These are phyloP conservation scores for Andrena marginata DNA, from an alignment of 2,888 invertebrate genomes.

Conservation along the genomic window DNA sequence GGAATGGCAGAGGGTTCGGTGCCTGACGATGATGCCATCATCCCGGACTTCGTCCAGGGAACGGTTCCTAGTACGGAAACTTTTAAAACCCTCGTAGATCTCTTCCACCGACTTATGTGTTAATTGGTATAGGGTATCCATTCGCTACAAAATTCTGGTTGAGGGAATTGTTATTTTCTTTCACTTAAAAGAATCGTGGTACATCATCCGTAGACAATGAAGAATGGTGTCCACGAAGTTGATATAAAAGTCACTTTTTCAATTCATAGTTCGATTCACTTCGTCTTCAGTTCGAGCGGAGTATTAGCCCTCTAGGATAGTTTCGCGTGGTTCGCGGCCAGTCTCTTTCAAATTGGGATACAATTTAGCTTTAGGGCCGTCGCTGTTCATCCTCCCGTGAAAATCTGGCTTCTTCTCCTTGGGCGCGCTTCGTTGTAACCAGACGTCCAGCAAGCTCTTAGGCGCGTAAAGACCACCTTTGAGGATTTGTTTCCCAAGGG, in stretches of 20 bases:
- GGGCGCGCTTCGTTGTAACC: constrained; percentile 87
- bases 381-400: constrained; percentile 86
- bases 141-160: not conserved
- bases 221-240: not conserved
- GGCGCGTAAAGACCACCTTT: constrained; percentile 82
- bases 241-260: not conserved
- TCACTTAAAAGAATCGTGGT: not conserved
- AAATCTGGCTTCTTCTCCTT: constrained; percentile 88
- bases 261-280: not conserved
- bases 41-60: no score
- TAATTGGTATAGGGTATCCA: not conserved
- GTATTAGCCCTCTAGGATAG: constrained; percentile 80
- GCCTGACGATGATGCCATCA: no score
- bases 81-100: not conserved
- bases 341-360: constrained; percentile 90
- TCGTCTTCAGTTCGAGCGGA: not conserved
- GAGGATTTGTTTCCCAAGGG: constrained; percentile 80
- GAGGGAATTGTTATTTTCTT: constrained; percentile 18
- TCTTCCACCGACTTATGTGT: not conserved
- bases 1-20: no score
- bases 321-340: constrained; percentile 84
- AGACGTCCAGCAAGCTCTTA: constrained; percentile 89
- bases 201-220: not conserved
- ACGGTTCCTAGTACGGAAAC: no score
- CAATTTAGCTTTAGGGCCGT: constrained; percentile 89